Base-by-base conservation (phyloP, 2,113 vertebrate genomes). In the Phodopus roborovskii region DNA sequence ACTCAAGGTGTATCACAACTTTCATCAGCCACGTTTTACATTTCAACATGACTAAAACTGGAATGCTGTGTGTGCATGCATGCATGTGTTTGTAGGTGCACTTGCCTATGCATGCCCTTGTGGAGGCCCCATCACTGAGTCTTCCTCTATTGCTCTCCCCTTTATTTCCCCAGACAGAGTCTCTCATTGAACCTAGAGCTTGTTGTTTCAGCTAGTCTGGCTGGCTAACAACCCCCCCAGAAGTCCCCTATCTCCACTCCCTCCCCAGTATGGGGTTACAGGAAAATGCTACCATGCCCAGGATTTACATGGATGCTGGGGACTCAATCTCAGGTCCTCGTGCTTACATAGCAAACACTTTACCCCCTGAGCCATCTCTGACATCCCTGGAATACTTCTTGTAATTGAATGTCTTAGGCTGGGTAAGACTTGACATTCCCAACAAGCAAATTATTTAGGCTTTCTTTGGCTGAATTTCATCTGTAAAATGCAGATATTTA, bases 401-500 rank as follows among this genome's bases (percentile, higher is more conserved):
- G 92, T 22, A 87, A 96, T 58, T 36, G 77, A 94, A 15, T 36
- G 20, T 75, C 33, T 91, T 83, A 48, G 28, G 28, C 2, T 71
- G 48, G 5, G 1, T 70, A 56, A 73, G 74, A 88, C 62, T 74
- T 5, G 24, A 74, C 66, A 77, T 95, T 64, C 91, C 36, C 60
- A 88, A 6, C 93, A 19, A 71, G 60, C 74, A 96, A 91, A 73
- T 74, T 66, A 93, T 8, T 45, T 91, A 83, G 94, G 10, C 39
- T 95, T 45, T 94, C 88, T 90, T 71, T 91, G 48, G 36, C 62
- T 53, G 26, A 89, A 48, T 58, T 89, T 96, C 68, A 62, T 79
- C 70, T 95, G 58, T 91, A 89, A 96, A 94, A 92, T 53, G n/a
- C 6, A 22, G 20, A 42, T 79, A 88, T 91, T 50, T 96, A 88